phyloP scores from a whole-genome alignment of 2,797 vertebrate genomes.

The Myotis daubentonii region DNA sequence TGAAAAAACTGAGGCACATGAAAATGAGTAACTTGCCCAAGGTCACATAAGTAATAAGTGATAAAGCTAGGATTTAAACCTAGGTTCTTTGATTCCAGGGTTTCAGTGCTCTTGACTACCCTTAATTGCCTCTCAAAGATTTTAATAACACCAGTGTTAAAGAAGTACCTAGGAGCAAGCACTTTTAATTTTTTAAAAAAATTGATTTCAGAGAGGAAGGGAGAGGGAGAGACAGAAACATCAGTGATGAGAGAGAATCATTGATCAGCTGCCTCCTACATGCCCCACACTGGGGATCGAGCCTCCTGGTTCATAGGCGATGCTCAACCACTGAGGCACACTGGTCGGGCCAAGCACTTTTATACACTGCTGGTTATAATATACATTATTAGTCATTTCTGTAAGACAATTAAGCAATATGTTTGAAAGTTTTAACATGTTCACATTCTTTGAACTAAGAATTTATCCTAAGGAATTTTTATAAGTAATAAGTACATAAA shows the following conservation, averaged over 20 bases:
- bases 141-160: background rate
- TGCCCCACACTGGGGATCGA: no score
- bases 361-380: background rate
- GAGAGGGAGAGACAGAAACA: no score
- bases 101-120: background rate
- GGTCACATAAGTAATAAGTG: background rate
- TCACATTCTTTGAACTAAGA: background rate
- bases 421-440: conserved; percentile 27
- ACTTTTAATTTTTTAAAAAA: background rate
- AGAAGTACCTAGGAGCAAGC: background rate
- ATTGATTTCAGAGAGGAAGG: no score
- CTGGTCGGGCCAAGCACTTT: background rate
- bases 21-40: background rate
- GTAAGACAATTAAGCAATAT: background rate
- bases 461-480: background rate
- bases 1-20: background rate
- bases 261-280: no score
- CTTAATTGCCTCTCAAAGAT: background rate
- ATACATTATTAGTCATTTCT: conserved; percentile 4
- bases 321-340: no score
- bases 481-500: background rate
- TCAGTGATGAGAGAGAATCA: no score
- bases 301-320: no score
- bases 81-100: background rate
- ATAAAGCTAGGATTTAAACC: background rate